phyloP scores from a whole-genome alignment of 2,113 vertebrate species.

The Paralichthys olivaceus region DNA sequence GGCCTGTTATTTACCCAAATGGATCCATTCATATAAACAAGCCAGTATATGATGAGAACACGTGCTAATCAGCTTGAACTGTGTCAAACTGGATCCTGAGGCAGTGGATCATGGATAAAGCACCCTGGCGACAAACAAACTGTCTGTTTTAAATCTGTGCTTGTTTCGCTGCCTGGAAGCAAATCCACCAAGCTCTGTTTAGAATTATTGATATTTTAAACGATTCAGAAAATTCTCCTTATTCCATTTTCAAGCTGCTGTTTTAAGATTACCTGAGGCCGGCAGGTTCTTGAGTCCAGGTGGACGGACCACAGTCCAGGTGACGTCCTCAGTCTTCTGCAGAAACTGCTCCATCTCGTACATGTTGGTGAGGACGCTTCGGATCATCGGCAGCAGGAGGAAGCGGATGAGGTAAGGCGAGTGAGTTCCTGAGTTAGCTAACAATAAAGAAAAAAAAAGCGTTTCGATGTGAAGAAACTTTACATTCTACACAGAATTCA shows the following conservation, averaged over 20 bases:
- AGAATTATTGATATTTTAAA: too few species aligned
- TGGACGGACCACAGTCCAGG: slow-evolving; percentile 84
- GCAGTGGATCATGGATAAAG: neutral
- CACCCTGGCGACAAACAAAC: neutral
- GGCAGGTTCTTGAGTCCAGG: slow-evolving; percentile 83
- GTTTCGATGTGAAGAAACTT: too few species aligned
- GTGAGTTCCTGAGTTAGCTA: slow-evolving; percentile 79
- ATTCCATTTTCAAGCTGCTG: too few species aligned
- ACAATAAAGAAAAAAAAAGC: neutral
- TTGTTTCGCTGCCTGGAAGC: neutral
- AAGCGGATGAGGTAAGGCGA: slow-evolving; percentile 79
- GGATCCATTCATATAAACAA: neutral
- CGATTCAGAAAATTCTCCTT: too few species aligned
- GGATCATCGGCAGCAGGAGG: slow-evolving; percentile 84
- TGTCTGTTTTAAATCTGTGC: neutral
- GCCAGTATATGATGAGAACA: neutral
- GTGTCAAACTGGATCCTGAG: slow-evolving; percentile 22
- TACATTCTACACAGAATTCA: too few species aligned
- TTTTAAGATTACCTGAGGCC: slow-evolving; percentile 73
- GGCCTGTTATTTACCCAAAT: too few species aligned
- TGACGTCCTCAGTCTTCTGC: slow-evolving; percentile 75
- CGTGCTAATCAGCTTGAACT: slow-evolving; percentile 23
- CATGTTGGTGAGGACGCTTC: slow-evolving; percentile 84
- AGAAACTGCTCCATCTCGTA: slow-evolving; percentile 83
- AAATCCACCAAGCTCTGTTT: too few species aligned